Evolutionary conservation across 2,797 vertebrate species (phyloP).

Genomic region (Diplodus puntazzo): DNA sequence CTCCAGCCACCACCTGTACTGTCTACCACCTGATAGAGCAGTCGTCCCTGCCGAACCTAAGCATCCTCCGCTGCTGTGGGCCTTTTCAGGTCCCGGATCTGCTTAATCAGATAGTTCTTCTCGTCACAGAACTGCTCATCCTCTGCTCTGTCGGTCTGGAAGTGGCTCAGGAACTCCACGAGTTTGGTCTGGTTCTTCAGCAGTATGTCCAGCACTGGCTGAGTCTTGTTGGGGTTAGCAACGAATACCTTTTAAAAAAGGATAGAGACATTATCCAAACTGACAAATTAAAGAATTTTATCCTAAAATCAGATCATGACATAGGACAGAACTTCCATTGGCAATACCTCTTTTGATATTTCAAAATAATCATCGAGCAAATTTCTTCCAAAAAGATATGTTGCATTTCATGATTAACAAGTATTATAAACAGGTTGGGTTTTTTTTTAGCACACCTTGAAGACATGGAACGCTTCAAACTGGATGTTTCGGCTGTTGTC

Average conservation of each 20-base stretch:
- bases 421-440: neutral
- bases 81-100: constrained; percentile 89
- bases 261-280: neutral
- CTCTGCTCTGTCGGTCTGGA: constrained; percentile 87
- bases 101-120: constrained; percentile 90
- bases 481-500: constrained; percentile 91
- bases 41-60: constrained; percentile 36
- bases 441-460: constrained; percentile 80
- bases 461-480: constrained; percentile 90
- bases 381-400: neutral
- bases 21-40: constrained; percentile 55
- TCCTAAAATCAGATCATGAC: too few species aligned
- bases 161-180: constrained; percentile 88
- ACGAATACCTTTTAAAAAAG: constrained; percentile 84
- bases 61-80: constrained; percentile 81
- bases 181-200: constrained; percentile 90
- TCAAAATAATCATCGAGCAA: neutral
- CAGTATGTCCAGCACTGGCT: constrained; percentile 89
- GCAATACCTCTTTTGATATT: neutral
- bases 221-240: constrained; percentile 89
- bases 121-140: constrained; percentile 91
- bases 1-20: constrained; percentile 57
- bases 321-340: too few species aligned
- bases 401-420: neutral
- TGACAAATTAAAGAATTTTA: neutral